Evolutionary conservation across 2,797 vertebrate species (phyloP).

Genomic region (Hafferia zeledoni): DNA sequence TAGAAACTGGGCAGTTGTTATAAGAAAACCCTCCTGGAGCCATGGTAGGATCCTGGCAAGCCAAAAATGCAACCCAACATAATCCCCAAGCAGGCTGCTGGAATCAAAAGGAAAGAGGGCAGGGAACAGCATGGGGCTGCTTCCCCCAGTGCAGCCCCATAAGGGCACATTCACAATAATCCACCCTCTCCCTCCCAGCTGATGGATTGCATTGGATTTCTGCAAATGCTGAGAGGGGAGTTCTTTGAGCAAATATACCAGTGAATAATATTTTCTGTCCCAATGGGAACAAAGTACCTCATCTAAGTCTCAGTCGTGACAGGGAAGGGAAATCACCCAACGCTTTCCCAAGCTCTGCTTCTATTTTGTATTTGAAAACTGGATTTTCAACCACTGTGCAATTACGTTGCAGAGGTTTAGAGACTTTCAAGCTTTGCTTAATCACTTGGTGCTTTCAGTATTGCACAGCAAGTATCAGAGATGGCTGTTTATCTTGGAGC

Average conservation of each 20-base stretch:
- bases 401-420: background rate
- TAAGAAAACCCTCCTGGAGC: conserved; percentile 63
- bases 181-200: conserved; percentile 18
- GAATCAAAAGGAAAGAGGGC: conserved; percentile 58
- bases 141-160: conserved; percentile 34
- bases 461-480: background rate
- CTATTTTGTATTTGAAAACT: background rate
- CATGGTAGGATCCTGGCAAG: conserved; percentile 44
- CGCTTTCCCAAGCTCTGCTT: background rate
- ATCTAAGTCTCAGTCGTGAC: background rate
- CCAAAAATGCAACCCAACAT: conserved; percentile 47
- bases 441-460: background rate
- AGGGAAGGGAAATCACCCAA: background rate
- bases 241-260: background rate
- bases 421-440: background rate
- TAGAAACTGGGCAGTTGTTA: conserved; percentile 39
- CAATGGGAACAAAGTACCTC: conserved; percentile 8
- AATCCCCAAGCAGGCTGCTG: conserved; percentile 56
- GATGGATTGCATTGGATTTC: conserved; percentile 47
- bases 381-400: background rate
- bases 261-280: conserved; percentile 55
- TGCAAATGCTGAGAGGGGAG: conserved; percentile 25
- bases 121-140: conserved; percentile 41
- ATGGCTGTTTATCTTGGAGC: background rate
- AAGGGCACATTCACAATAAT: conserved; percentile 27